Evolutionary conservation across 2,888 invertebrate species (phyloP), one percentile per base, ranked within the genome.

Genomic region (Xestoiulus laeticollis): DNA sequence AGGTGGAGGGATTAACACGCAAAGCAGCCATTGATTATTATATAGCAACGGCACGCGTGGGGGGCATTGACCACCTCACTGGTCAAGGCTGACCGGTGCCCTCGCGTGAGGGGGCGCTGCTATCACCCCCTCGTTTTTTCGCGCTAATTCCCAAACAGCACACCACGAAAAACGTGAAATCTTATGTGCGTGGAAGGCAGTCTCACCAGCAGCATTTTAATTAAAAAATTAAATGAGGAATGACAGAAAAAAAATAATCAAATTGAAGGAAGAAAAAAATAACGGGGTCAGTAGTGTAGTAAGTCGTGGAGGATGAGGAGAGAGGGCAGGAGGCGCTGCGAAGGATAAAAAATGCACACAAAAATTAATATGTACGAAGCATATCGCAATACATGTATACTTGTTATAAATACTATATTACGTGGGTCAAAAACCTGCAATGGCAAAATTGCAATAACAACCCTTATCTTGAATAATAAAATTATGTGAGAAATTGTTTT

Each of bases 221-320:
- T 68, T 68, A 68, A 68, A 68, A 68, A 22, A 68, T 68, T 68
- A 68, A 68, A 68, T n/a, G 0, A 19, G 16, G 48, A 48, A 48
- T 16, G 5, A 10, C 3, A 22, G 22, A 68, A 22, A 22, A 10
- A 68, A 26, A 22, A 68, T n/a, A 68, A 53, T 19, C 3, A 53
- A 5, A n/a, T 5, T 53, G n/a, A 53, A 22, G 68, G 59, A 59
- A 68, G 22, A n/a, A n/a, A n/a, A 16, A 53, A 53, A 22, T 26
- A 68, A 68, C 26, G 68, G 68, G 68, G 68, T 68, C 68, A 68
- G 68, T 68, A 68, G 68, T 68, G 68, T 68, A 68, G 68, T 68
- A 68, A 68, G 68, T n/a, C 68, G 68, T 68, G 22, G 10, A 12
- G 10, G 22, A 26, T 68, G 12, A 26, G 68, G 68, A 10, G n/a